phyloP scores from a whole-genome alignment of 92 coral and sea anemone species.

The Zoanthus sansibaricus region DNA sequence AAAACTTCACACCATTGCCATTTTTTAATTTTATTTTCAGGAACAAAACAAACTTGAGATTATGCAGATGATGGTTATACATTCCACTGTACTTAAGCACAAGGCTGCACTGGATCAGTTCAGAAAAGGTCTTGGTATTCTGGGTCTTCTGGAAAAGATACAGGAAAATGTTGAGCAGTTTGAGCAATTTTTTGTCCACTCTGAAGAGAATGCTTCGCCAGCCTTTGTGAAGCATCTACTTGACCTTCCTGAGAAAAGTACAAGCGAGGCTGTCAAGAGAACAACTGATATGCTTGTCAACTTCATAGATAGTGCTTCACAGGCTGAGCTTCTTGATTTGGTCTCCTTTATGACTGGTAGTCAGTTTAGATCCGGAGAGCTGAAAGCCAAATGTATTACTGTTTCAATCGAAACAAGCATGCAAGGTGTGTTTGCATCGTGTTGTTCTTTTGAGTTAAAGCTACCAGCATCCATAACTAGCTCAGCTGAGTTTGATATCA shows the following conservation, averaged over 20 bases:
- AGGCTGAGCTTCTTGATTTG: conserved; percentile 28
- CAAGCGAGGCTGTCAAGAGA: conserved; percentile 8
- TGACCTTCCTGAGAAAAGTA: neutral
- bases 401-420: neutral
- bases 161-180: neutral
- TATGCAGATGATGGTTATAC: too few relatives aligned
- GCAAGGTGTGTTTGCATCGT: neutral
- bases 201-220: conserved; percentile 25
- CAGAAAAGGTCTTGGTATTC: too few relatives aligned
- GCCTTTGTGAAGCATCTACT: conserved; percentile 11
- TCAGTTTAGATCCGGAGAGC: neutral
- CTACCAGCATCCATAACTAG: neutral
- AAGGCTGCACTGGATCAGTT: too few relatives aligned
- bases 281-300: conserved; percentile 19
- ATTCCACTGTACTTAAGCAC: too few relatives aligned
- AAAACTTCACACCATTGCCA: too few relatives aligned
- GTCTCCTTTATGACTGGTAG: conserved; percentile 26
- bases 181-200: conserved; percentile 1
- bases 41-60: too few relatives aligned
- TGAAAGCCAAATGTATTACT: neutral
- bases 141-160: neutral
- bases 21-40: too few relatives aligned
- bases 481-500: neutral
- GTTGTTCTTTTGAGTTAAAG: conserved; percentile 3
- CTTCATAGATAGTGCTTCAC: conserved; percentile 19